Evolutionary conservation across 1,140 invertebrate species (phyloP), one percentile per base, ranked within the genome.

Genomic region (Nixonia krombeini): DNA sequence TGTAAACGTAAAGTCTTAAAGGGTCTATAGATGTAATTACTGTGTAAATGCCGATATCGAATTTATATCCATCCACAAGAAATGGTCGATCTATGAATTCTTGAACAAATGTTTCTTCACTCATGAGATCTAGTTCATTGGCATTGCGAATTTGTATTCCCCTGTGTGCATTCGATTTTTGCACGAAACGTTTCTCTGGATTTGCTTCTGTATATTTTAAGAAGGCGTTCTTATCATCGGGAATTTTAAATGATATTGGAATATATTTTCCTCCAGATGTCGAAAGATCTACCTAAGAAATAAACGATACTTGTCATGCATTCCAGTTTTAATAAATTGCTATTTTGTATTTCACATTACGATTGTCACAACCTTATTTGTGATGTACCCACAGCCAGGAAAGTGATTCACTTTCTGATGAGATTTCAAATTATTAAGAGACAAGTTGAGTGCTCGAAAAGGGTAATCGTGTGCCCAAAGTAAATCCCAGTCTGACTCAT

Each of bases 21-120:
- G 97, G 97, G 85, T 97, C 89, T 0, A 99, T 88, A 0, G 95
- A 97, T 0, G 96, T 98, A 1, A 98, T 86, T 0, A 94, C 92
- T 0, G 94, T 94, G 83, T 99, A 99, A 12, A 99, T 90, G 10
- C 97, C 97, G 78, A 99, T 95, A 80, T 99, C 97, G 86, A 99
- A 99, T 85, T 98, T 98, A 78, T 94, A 89, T 0, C 93, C 93
- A 76, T 94, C 93, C 1, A 96, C 89, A 9, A 94, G 82, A 57
- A 93, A 91, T 6, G 96, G 96, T 59, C 90, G 92, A 42, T 92
- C 88, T 12, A 94, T 87, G 81, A 92, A 99, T 79, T 97, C 93
- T 77, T 99, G 97, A 1, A 99, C 88, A 83, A 99, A 99, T 23
- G 91, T 93, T 17, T 90, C 92, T 33, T 88, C 86, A 31, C 86